phyloP scores from a whole-genome alignment of 2,888 invertebrate species.

The Drosophila atripex region DNA sequence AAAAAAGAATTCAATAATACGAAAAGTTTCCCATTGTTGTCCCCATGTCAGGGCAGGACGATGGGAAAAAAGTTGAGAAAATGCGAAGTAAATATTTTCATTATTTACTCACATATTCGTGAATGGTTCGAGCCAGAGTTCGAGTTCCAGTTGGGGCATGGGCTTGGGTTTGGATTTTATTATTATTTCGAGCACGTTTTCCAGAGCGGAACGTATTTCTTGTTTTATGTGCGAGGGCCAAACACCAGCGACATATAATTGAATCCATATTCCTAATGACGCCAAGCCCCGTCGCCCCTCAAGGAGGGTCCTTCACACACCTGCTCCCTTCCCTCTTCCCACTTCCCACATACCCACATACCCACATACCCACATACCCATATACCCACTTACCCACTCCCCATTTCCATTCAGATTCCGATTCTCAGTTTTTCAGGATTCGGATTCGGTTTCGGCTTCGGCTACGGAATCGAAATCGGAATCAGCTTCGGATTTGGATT shows the following conservation, averaged over 20 bases:
- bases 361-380: too few relatives aligned
- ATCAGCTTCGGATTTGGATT: neutral
- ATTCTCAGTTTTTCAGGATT: neutral
- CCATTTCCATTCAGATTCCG: neutral
- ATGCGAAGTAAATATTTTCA: slow-evolving; percentile 29
- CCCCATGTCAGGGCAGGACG: neutral
- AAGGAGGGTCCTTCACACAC: neutral
- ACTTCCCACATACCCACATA: too few relatives aligned
- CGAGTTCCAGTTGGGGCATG: too few relatives aligned
- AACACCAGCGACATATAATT: slow-evolving; percentile 54
- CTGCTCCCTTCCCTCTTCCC: neutral
- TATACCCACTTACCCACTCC: too few relatives aligned
- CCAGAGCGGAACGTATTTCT: slow-evolving; percentile 30
- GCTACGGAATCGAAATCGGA: neutral
- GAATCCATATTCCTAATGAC: slow-evolving; percentile 71
- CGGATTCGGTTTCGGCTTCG: neutral
- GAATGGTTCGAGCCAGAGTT: slow-evolving; percentile 7
- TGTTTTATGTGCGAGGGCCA: slow-evolving; percentile 38
- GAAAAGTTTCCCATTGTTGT: neutral
- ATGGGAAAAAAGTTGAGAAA: slow-evolving; percentile 17
- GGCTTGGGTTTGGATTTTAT: slow-evolving; percentile 6
- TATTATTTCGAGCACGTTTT: slow-evolving; percentile 37
- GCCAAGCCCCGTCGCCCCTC: slow-evolving; percentile 46
- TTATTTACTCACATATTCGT: slow-evolving; percentile 34
- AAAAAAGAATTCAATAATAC: neutral